Base-by-base conservation (phyloP, 2,888 invertebrate species). In the Ormyrus labotus region DNA sequence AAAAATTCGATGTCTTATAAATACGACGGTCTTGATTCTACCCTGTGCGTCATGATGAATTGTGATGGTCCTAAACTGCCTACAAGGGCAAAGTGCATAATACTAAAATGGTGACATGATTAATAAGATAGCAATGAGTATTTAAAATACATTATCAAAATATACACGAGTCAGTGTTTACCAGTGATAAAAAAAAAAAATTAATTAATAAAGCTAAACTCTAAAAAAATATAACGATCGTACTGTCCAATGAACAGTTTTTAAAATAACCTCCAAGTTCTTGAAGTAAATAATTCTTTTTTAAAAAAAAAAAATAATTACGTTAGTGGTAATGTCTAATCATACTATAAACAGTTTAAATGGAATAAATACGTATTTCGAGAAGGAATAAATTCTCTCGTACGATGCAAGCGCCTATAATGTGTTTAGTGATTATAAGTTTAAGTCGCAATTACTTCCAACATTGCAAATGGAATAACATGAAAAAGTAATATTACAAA, bases 71-170 rank as follows among this genome's bases (percentile, higher is more conserved):
- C 86, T 88, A 86, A 88, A 82, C 85, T 87, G 87, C 86, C 86
- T 80, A 85, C 68, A 80, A 83, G 86, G 87, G 88, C 83, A 82
- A 89, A 88, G 89, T 89, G 89, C 89, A 89, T 89, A 88, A 89
- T 89, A 88, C 69, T 47, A 80, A 61, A 55, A 80, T 61, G 71
- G 60, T 67, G 64, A 75, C 63, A 60, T 78, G 58, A 76, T 55
- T 50, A 55, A 74, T 82, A 85, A 81, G 83, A 34, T 34, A 83
- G 82, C 65, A 79, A 83, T 82, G 84, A 86, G 85, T 85, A 84
- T 85, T 85, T 84, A 84, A 85, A 84, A 82, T 85, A 85, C 86
- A 84, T 85, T 84, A 83, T 85, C 80, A 82, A 70, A 67, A 68
- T 67, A 80, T 84, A 81, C 82, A 78, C 71, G 65, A 83, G 81